Evolutionary conservation across 2,888 invertebrate species (phyloP).

Genomic region (Pyrrhia umbra): DNA sequence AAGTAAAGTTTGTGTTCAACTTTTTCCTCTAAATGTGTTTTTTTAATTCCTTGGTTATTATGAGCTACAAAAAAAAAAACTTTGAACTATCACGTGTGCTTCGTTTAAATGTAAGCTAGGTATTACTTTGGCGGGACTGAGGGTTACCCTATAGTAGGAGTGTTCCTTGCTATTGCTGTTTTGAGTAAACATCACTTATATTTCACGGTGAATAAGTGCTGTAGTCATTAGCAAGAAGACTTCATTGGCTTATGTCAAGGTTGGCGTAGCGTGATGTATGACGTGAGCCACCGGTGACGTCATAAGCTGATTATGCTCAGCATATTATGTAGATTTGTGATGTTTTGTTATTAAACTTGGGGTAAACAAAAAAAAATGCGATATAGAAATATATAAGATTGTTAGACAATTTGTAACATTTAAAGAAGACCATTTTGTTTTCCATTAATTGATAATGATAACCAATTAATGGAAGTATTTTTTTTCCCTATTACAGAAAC

Average conservation of each 20-base stretch:
- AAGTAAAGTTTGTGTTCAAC: constrained; percentile 15
- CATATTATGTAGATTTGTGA: constrained; percentile 40
- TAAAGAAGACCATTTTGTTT: not conserved
- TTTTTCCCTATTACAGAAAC: too few relatives aligned
- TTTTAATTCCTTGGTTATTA: not conserved
- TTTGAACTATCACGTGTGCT: not conserved
- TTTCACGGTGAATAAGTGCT: constrained; percentile 45
- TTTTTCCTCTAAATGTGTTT: constrained; percentile 23
- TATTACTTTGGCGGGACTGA: too few relatives aligned
- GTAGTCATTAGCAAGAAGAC: constrained; percentile 57
- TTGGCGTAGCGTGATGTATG: constrained; percentile 47
- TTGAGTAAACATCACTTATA: constrained; percentile 38
- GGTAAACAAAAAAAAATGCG: constrained; percentile 23
- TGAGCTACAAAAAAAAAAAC: constrained; percentile 13
- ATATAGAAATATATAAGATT: constrained; percentile 15
- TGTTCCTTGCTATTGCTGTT: constrained; percentile 42
- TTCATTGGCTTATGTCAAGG: constrained; percentile 60
- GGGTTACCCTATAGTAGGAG: too few relatives aligned
- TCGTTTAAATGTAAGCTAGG: too few relatives aligned
- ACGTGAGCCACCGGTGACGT: constrained; percentile 50
- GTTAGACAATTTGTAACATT: constrained; percentile 2
- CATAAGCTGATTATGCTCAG: constrained; percentile 53
- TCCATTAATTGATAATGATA: too few relatives aligned
- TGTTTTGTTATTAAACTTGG: constrained; percentile 41
- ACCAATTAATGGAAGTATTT: too few relatives aligned